Evolutionary conservation across 2,888 invertebrate genomes (phyloP).

Genomic region (Athrips mouffetella): DNA sequence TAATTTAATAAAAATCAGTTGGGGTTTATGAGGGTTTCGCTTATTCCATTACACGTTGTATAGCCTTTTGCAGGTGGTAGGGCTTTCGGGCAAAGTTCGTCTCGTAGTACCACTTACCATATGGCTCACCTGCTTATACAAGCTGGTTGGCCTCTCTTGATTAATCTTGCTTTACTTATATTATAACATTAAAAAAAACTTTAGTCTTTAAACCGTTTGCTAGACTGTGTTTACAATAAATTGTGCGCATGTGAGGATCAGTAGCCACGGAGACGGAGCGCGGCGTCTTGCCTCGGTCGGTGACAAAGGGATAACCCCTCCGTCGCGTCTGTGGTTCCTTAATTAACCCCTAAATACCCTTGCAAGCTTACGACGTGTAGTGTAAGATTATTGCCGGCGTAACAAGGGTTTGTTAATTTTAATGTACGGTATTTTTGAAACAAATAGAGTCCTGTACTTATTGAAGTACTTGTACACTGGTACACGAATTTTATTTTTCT

Average conservation of each 20-base stretch:
- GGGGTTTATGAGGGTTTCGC: too few relatives aligned
- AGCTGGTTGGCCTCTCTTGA: too few relatives aligned
- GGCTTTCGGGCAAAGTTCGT: too few relatives aligned
- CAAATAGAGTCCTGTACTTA: constrained; percentile 45
- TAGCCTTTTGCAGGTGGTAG: too few relatives aligned
- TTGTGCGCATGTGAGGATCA: constrained; percentile 30
- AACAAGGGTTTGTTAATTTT: constrained; percentile 70
- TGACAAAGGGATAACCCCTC: constrained; percentile 71
- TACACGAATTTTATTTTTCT: not conserved
- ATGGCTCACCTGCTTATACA: too few relatives aligned
- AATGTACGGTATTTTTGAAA: constrained; percentile 68
- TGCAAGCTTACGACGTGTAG: constrained; percentile 53
- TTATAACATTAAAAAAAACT: too few relatives aligned
- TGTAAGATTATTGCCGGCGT: constrained; percentile 68
- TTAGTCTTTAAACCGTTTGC: too few relatives aligned
- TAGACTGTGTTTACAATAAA: constrained; percentile 43
- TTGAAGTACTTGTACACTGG: constrained; percentile 1
- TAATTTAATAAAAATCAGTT: too few relatives aligned
- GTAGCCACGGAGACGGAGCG: constrained; percentile 27
- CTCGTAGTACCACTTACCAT: too few relatives aligned
- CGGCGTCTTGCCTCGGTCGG: constrained; percentile 56
- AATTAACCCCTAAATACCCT: constrained; percentile 75
- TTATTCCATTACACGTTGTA: too few relatives aligned
- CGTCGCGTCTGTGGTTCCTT: constrained; percentile 68
- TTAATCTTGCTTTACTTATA: too few relatives aligned